These are phyloP conservation scores for Drosophila cardini DNA, from an alignment of 1,140 invertebrate species.

Conservation along the genomic window DNA sequence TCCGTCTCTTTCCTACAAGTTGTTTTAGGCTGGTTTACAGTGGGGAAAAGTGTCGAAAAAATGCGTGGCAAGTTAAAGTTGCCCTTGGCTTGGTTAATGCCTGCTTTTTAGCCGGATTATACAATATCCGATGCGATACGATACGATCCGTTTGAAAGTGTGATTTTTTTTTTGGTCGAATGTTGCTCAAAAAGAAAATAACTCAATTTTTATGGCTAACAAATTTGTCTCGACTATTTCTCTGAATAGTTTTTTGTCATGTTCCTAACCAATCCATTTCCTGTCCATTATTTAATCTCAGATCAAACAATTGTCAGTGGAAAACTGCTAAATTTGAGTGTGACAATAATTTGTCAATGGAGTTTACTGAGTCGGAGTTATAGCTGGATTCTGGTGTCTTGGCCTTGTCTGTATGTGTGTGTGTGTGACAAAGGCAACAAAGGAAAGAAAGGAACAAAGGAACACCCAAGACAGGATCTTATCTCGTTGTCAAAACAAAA, in stretches of 20 bases:
- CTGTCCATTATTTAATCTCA: constrained; percentile 20
- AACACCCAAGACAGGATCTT: constrained; percentile 68
- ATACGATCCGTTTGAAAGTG: constrained; percentile 18
- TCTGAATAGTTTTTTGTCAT: not conserved
- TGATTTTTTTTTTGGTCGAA: not conserved
- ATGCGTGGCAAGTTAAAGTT: constrained; percentile 54
- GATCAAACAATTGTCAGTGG: not conserved
- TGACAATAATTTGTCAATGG: constrained; percentile 59
- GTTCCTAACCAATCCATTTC: constrained; percentile 31
- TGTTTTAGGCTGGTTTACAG: constrained; percentile 38
- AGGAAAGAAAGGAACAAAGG: constrained; percentile 40
- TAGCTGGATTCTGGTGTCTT: not conserved
- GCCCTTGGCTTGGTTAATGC: constrained; percentile 57
- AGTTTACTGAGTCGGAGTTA: not conserved
- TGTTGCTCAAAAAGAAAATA: constrained; percentile 7
- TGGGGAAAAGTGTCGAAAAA: constrained; percentile 63
- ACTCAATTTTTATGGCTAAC: constrained; percentile 6
- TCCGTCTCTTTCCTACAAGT: not conserved
- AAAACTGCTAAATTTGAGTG: constrained; percentile 8
- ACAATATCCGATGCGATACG: constrained; percentile 39
- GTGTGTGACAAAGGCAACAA: constrained; percentile 18
- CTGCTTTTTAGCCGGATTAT: constrained; percentile 51
- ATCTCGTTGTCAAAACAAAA: constrained; percentile 71
- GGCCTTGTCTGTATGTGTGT: constrained; percentile 4
- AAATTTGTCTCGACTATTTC: constrained; percentile 7